Conservation (phyloP, 2,797 vertebrate genomes). For the Micrastur ruficollis region DNA sequence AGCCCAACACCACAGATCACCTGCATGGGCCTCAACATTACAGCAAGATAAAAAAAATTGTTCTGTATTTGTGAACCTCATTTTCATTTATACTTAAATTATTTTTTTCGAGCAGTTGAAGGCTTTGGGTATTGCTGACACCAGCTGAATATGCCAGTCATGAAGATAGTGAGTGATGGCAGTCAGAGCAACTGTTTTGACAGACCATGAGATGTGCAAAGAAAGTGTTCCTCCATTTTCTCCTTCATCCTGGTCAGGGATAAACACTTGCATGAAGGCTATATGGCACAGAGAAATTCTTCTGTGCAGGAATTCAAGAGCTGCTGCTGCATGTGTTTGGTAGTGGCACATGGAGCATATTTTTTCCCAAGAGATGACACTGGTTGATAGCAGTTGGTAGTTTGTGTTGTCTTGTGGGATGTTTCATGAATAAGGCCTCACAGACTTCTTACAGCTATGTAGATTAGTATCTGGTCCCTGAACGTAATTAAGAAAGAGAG, state of each 20-base stretch:
- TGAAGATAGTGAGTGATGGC: not conserved
- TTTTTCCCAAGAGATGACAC: not conserved
- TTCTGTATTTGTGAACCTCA: not conserved
- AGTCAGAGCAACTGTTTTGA: conserved; percentile 20
- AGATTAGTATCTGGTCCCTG: not conserved
- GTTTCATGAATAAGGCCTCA: not conserved
- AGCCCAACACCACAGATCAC: not conserved
- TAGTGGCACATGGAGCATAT: fast-evolving
- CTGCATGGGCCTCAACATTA: not conserved
- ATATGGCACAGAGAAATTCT: not conserved
- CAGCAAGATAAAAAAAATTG: not conserved
- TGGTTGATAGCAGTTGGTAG: not conserved
- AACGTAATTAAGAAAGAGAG: not conserved
- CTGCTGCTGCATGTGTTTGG: not conserved
- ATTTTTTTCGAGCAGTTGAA: not conserved
- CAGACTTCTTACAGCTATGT: not conserved
- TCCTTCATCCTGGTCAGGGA: not conserved
- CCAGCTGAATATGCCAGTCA: not conserved
- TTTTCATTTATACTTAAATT: not conserved
- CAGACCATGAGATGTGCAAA: conserved; percentile 15
- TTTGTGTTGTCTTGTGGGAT: not conserved
- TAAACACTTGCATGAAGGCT: not conserved
- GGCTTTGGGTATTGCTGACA: not conserved
- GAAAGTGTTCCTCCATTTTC: conserved; percentile 4
- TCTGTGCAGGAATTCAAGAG: not conserved